Evolutionary conservation across 2,113 vertebrate species (phyloP), one percentile per base, ranked within the genome.

Genomic region (Corapipo altera): DNA sequence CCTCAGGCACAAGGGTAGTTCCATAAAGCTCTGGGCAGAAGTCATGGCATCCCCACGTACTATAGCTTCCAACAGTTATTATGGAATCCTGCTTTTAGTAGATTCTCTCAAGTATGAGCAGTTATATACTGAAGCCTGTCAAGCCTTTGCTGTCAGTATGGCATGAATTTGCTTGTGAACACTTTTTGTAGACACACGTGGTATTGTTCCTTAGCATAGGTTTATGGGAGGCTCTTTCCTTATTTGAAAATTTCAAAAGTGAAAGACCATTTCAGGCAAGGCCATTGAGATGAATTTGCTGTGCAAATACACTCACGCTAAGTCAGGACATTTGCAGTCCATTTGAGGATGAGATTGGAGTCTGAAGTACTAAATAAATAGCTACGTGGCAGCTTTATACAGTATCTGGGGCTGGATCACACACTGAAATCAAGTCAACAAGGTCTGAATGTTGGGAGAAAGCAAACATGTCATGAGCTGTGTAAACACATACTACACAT

Each of bases 331-430:
- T 93, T 85, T 91, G n/a, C 66, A 91, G 67, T 67, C 52, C 32
- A 16, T 82, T 90, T 93, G 85, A 73, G 65, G 65, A 85, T 91
- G 67, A 75, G 66, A 79, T 83, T 90, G 82, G n/a, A 93, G 66
- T 70, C 71, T 96, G 82, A 96, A 95, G 85, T 70, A 73, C 41
- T 91, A 49, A 71, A 85, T 69, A 95, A 95, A 94, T 82, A 95
- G 54, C 66, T 85, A 79, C 13, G 22, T 95, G 85, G 85, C 92
- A 88, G 71, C 66, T 91, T 91, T 88, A 84, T 93, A 44, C 88
- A 62, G 58, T 61, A 73, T 93, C 88, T 2, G 3, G 65, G 37
- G 44, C 82, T 91, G 66, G 74, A 92, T 93, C 75, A 70, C 58
- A 73, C 5, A 15, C 20, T 49, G 64, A 76, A 85, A 92, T 66